Base-by-base conservation (phyloP, 2,797 vertebrate species). In the Leuciscus waleckii region DNA sequence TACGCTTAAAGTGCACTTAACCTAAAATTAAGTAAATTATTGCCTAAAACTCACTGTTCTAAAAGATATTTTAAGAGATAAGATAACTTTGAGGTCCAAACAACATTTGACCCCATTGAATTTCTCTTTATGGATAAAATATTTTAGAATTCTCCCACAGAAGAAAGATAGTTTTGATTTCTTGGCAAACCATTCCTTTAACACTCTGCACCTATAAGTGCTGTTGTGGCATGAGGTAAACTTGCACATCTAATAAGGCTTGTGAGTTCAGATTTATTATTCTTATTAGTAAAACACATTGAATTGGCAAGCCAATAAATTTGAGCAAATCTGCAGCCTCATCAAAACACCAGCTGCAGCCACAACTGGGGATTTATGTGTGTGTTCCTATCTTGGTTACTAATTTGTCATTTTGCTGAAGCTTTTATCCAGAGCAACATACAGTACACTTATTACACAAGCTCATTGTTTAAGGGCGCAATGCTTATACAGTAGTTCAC, bases 291-390 rank as follows among this genome's bases (percentile, higher is more conserved):
- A 39, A 41, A 65, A 63, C 75, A 58, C 51, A 71, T 0, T 9
- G 51, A 56, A 46, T 37, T 79, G 26, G 41, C 21, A 37, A 49
- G 13, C 32, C 77, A 43, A 61, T 85, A 61, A 83, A 80, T 85
- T 84, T 19, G 23, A 73, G 54, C 16, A 21, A 85, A 80, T 58
- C 51, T 88, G 78, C 79, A 73, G 74, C 54, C 13, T 68, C 58
- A 37, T 67, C 85, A 87, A 85, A 65, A 81, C 83, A 85, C 79
- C 79, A 89, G 74, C 83, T 89, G 79, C 41, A 84, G 41, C 79
- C 68, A 81, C 82, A 46, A 67, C 32, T 82, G 82, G 81, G 67
- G 71, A 23, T 75, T 82, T 46, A 7, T 16, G n/a, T 65, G 67
- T 79, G 56, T n/a, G 51, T 74, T 74, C 14, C 29, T 75, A 61